These are phyloP conservation scores for Pituophis catenifer DNA, from an alignment of 2,113 vertebrate species.

Conservation along the genomic window DNA sequence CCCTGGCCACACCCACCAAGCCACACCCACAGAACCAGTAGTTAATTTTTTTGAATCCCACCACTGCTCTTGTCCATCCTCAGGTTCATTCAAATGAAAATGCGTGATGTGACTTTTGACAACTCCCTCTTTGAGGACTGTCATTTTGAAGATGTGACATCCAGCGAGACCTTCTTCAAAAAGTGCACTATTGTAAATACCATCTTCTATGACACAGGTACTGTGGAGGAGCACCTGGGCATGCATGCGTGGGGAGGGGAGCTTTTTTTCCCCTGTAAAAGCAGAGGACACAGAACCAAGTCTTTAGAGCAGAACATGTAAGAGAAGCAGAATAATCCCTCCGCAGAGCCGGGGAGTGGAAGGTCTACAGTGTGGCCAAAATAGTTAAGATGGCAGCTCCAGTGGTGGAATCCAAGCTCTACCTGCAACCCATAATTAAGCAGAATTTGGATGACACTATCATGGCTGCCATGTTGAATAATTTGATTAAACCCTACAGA, in stretches of 20 bases:
- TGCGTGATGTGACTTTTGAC: conserved; percentile 92
- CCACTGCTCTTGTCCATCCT: conserved; percentile 10
- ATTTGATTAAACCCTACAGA: background rate
- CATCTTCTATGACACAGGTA: conserved; percentile 92
- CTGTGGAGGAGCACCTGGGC: conserved; percentile 2
- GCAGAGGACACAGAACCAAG: background rate
- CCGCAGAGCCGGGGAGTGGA: background rate
- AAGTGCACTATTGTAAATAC: conserved; percentile 91
- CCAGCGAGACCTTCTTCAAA: conserved; percentile 90
- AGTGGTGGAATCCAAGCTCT: background rate
- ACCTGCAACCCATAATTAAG: background rate
- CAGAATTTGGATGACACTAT: background rate
- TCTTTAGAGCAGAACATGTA: background rate
- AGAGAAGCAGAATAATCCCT: background rate
- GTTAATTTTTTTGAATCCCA: too few species aligned
- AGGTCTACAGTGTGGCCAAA: background rate
- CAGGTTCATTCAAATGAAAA: conserved; percentile 91
- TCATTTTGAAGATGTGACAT: conserved; percentile 90
- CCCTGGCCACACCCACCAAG: too few species aligned
- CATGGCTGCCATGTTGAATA: background rate
- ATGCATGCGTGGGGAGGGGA: background rate
- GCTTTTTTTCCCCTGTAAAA: background rate
- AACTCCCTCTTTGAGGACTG: conserved; percentile 90
- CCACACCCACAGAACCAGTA: too few species aligned
- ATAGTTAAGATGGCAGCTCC: background rate